Evolutionary conservation across 2,113 vertebrate species (phyloP).

Genomic region (Ranitomeya imitator): DNA sequence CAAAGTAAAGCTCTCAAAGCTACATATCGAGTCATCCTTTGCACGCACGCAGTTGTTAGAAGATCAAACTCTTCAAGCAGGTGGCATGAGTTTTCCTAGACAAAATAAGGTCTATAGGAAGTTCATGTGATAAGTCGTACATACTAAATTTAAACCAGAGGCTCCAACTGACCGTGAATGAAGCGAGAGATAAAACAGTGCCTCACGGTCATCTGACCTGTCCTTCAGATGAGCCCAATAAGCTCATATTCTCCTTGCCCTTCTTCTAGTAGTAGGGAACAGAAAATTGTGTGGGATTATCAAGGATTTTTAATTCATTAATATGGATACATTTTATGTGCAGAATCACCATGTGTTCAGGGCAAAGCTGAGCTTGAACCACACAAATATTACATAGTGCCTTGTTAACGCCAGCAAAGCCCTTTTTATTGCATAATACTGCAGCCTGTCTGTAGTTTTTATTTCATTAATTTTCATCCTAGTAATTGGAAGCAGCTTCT

Average conservation of each 20-base stretch:
- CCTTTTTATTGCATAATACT: slow-evolving; percentile 69
- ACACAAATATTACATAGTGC: slow-evolving; percentile 68
- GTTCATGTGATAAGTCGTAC: slow-evolving; percentile 56
- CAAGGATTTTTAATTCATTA: slow-evolving; percentile 73
- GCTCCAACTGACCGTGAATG: slow-evolving; percentile 44
- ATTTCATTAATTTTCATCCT: slow-evolving; percentile 77
- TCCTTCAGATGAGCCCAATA: slow-evolving; percentile 49
- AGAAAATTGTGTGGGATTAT: slow-evolving; percentile 68
- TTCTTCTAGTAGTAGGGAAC: slow-evolving; percentile 61
- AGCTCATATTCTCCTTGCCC: slow-evolving; percentile 59
- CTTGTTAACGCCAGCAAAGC: slow-evolving; percentile 68
- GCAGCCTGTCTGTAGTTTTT: slow-evolving; percentile 68
- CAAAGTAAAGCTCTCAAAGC: slow-evolving; percentile 48
- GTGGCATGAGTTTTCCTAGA: slow-evolving; percentile 57
- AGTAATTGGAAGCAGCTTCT: slow-evolving; percentile 79
- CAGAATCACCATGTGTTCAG: slow-evolving; percentile 64
- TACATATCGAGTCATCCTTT: slow-evolving; percentile 56
- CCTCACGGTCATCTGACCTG: slow-evolving; percentile 45
- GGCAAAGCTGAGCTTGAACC: slow-evolving; percentile 66
- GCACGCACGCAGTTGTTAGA: slow-evolving; percentile 55
- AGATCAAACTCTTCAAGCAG: slow-evolving; percentile 58
- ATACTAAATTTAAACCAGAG: slow-evolving; percentile 56
- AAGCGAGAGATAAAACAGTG: slow-evolving; percentile 41
- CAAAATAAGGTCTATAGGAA: slow-evolving; percentile 57
- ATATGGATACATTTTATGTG: slow-evolving; percentile 72